Evolutionary conservation across 2,797 vertebrate genomes (phyloP).

Genomic region (Muscicapa striata): DNA sequence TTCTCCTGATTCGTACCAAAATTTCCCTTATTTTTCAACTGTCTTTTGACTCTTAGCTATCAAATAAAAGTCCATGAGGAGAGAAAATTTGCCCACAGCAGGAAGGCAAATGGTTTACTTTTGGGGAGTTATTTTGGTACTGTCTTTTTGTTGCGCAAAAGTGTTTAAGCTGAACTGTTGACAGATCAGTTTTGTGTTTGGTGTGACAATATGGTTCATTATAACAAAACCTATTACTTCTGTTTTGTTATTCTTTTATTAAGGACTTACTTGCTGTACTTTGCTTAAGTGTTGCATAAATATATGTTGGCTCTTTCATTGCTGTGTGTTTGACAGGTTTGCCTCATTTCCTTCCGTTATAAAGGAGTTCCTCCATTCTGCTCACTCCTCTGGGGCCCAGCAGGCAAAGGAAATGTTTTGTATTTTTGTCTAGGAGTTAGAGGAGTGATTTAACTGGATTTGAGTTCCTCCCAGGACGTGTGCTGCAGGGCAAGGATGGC

Average conservation of each 20-base stretch:
- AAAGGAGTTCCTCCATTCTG: not conserved
- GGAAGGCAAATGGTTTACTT: not conserved
- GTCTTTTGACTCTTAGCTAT: not conserved
- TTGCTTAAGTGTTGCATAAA: not conserved
- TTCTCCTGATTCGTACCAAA: not conserved
- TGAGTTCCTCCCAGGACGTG: not conserved
- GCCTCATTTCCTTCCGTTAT: not conserved
- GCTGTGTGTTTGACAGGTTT: not conserved
- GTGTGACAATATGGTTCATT: not conserved
- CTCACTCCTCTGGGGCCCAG: not conserved
- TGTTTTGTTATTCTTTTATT: not conserved
- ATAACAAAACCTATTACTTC: not conserved
- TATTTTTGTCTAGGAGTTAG: not conserved
- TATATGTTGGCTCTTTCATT: not conserved
- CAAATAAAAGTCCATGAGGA: not conserved
- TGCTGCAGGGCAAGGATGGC: not conserved
- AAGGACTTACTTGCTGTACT: not conserved
- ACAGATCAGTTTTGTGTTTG: not conserved
- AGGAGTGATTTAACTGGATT: not conserved
- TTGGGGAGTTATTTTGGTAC: not conserved
- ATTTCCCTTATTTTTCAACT: not conserved
- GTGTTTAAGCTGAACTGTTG: not conserved
- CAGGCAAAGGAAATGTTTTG: not conserved
- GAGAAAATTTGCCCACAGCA: not conserved
- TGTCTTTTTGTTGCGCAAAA: not conserved